Evolutionary conservation across 64 coral and sea anemone genomes (phyloP).

Genomic region (Cladopsammia gracilis): DNA sequence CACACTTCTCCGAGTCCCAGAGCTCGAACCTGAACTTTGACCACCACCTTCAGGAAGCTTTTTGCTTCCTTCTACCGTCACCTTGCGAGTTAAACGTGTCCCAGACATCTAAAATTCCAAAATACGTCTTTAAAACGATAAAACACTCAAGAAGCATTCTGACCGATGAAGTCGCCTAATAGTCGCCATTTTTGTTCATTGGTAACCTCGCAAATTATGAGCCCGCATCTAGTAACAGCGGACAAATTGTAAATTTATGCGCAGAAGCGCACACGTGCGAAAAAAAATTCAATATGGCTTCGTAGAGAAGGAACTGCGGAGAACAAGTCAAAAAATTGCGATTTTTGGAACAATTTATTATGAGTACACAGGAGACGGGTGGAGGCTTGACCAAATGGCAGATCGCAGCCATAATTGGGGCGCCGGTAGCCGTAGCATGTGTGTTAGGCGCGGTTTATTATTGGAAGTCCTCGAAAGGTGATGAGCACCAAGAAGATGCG

Average conservation of each 20-base stretch:
- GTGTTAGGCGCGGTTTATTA: slow-evolving; percentile 61
- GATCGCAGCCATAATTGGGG: slow-evolving; percentile 55
- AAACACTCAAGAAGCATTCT: neutral
- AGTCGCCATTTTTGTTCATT: slow-evolving; percentile 30
- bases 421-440: slow-evolving; percentile 37
- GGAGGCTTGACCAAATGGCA: slow-evolving; percentile 69
- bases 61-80: slow-evolving; percentile 94
- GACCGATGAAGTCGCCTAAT: neutral
- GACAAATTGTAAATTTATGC: slow-evolving; percentile 17
- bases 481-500: neutral
- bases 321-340: neutral
- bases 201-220: slow-evolving; percentile 8
- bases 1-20: slow-evolving; percentile 81
- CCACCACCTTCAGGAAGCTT: slow-evolving; percentile 75
- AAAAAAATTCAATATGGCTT: slow-evolving; percentile 28
- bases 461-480: neutral
- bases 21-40: slow-evolving; percentile 55
- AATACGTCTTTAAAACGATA: neutral
- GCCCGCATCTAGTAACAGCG: slow-evolving; percentile 9
- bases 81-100: slow-evolving; percentile 94
- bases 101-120: slow-evolving; percentile 76
- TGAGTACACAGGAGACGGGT: slow-evolving; percentile 66
- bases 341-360: slow-evolving; percentile 30
- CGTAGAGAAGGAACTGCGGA: neutral
- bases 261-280: slow-evolving; percentile 43